Percentiles rank a stretch among this genome's conserved stretches.
Evolutionary conservation across 92 coral and sea anemone species (phyloP).

Genomic region (Isaurus tuberculatus): DNA sequence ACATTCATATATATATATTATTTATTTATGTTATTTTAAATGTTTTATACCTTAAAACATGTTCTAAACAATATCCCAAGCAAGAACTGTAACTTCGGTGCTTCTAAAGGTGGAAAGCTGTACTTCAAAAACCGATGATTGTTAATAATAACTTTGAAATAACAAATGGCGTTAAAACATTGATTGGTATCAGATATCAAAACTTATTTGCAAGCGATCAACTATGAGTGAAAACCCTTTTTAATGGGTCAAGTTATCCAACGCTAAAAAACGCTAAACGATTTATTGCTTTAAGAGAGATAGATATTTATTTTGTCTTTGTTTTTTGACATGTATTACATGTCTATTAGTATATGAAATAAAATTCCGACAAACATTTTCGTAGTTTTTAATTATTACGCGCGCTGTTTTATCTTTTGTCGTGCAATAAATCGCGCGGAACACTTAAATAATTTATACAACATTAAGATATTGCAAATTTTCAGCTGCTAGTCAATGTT

Average conservation of each 20-base stretch:
- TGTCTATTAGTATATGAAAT: constrained; percentile 3
- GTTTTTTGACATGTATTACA: not conserved
- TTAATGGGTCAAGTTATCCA: not conserved
- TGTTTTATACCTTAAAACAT: constrained; percentile 21
- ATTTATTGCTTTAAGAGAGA: not conserved
- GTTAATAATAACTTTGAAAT: not conserved
- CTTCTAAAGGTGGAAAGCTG: not conserved
- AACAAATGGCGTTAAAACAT: not conserved
- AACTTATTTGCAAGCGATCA: not conserved
- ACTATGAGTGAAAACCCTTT: not conserved
- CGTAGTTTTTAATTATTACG: not conserved
- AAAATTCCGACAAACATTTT: not conserved
- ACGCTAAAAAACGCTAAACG: not conserved
- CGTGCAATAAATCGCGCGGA: not conserved
- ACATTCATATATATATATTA: not conserved
- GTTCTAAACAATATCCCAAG: constrained; percentile 4
- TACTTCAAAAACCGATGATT: not conserved
- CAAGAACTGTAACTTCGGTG: not conserved
- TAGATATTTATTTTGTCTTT: not conserved
- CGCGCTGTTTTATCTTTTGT: not conserved
- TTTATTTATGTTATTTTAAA: constrained; percentile 9
- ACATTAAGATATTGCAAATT: not conserved
- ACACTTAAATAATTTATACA: not conserved
- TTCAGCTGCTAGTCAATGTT: constrained; percentile 14
- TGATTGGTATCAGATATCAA: not conserved